These are phyloP conservation scores for Schlechtendalia chinensis DNA, from an alignment of 1,140 invertebrate genomes.

Conservation along the genomic window DNA sequence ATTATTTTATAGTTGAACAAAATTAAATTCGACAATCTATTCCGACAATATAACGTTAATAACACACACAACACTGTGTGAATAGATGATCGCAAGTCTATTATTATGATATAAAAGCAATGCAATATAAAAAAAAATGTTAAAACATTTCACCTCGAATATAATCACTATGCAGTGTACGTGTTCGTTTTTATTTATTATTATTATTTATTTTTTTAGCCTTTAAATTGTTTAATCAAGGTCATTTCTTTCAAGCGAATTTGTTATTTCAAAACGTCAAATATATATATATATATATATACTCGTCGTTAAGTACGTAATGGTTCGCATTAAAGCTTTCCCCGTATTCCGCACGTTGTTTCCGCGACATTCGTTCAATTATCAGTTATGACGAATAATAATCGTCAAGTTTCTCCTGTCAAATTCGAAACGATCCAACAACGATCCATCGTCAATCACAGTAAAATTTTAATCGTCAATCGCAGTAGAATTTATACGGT, in stretches of 20 bases:
- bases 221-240: conserved; percentile 15
- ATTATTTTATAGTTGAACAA: neutral
- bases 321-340: neutral
- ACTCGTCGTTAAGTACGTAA: neutral
- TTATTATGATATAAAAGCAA: neutral
- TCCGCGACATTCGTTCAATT: neutral
- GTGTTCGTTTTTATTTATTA: neutral
- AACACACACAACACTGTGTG: neutral
- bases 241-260: neutral
- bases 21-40: neutral
- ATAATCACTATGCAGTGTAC: neutral
- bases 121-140: conserved; percentile 20
- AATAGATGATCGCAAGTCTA: neutral
- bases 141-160: conserved; percentile 14
- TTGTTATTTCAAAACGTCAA: neutral
- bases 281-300: neutral
- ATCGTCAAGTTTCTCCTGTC: neutral
- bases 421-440: neutral
- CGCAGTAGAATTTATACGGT: neutral
- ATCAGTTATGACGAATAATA: neutral
- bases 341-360: neutral
- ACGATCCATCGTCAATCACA: too few species aligned
- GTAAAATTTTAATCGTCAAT: neutral
- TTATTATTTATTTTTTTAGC: too few species aligned
- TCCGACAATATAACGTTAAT: neutral